These are phyloP conservation scores for Ceyx margarethae DNA, from an alignment of 2,113 vertebrate genomes.

Conservation along the genomic window DNA sequence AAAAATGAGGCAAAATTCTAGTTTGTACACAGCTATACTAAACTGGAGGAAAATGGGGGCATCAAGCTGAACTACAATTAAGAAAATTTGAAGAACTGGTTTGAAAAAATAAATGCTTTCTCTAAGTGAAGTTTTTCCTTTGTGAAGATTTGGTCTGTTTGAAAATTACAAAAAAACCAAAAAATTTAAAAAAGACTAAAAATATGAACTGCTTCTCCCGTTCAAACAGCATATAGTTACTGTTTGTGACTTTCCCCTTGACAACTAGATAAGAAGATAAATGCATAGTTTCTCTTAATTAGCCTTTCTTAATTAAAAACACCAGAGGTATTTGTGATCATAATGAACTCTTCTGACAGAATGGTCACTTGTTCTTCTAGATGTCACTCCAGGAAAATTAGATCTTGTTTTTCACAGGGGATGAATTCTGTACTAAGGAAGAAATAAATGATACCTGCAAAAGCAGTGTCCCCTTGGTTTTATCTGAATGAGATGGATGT, in stretches of 20 bases:
- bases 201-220: not conserved
- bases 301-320: slow-evolving; percentile 96
- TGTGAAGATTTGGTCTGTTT: not conserved
- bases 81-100: not conserved
- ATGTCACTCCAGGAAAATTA: slow-evolving; percentile 85
- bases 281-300: slow-evolving; percentile 90
- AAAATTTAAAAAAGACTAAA: not conserved
- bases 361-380: slow-evolving; percentile 84
- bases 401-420: slow-evolving; percentile 68
- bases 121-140: slow-evolving; percentile 4
- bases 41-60: not conserved
- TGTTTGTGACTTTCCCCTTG: slow-evolving; percentile 65
- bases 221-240: slow-evolving; percentile 65
- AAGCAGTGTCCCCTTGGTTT: slow-evolving; percentile 71
- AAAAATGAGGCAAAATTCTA: slow-evolving; percentile 62
- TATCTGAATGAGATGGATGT: slow-evolving; percentile 81
- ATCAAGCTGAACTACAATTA: not conserved
- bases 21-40: slow-evolving; percentile 43
- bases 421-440: slow-evolving; percentile 72
- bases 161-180: not conserved
- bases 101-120: not conserved
- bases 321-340: slow-evolving; percentile 87
- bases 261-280: slow-evolving; percentile 83
- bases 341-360: slow-evolving; percentile 94
- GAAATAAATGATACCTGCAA: slow-evolving; percentile 73